These are phyloP conservation scores for Syrrhaptes paradoxus DNA, from an alignment of 2,113 vertebrate species.

Conservation along the genomic window DNA sequence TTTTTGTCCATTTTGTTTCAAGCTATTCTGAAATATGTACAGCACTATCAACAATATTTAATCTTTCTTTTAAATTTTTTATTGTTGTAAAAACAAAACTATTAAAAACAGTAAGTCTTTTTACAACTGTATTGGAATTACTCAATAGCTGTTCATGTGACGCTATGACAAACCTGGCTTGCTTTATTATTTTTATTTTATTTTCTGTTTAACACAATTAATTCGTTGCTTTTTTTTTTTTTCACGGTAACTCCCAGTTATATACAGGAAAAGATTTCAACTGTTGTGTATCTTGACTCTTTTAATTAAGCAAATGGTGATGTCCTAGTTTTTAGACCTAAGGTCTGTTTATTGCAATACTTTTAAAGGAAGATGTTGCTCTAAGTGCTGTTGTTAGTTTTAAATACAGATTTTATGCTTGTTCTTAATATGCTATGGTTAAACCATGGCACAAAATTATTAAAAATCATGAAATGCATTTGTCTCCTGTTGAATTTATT, in stretches of 20 bases:
- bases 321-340: slow-evolving; percentile 90
- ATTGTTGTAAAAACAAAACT: slow-evolving; percentile 70
- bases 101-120: slow-evolving; percentile 71
- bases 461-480: slow-evolving; percentile 79
- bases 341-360: slow-evolving; percentile 93
- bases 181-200: slow-evolving; percentile 62
- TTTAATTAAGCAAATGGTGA: slow-evolving; percentile 88
- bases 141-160: slow-evolving; percentile 73
- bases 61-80: slow-evolving; percentile 72
- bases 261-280: slow-evolving; percentile 76
- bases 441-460: slow-evolving; percentile 88
- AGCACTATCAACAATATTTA: slow-evolving; percentile 78
- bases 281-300: slow-evolving; percentile 82
- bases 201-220: slow-evolving; percentile 64
- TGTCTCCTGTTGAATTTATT: slow-evolving; percentile 59
- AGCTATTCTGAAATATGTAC: slow-evolving; percentile 75
- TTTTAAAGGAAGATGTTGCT: slow-evolving; percentile 92
- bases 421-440: slow-evolving; percentile 89
- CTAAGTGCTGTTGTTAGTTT: slow-evolving; percentile 93
- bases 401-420: slow-evolving; percentile 91
- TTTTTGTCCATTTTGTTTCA: slow-evolving; percentile 69
- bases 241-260: slow-evolving; percentile 61
- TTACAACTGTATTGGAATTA: slow-evolving; percentile 76
- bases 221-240: slow-evolving; percentile 73
- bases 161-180: slow-evolving; percentile 77